These are phyloP conservation scores for Mus pahari DNA, from an alignment of 2,113 vertebrate genomes.

Conservation along the genomic window DNA sequence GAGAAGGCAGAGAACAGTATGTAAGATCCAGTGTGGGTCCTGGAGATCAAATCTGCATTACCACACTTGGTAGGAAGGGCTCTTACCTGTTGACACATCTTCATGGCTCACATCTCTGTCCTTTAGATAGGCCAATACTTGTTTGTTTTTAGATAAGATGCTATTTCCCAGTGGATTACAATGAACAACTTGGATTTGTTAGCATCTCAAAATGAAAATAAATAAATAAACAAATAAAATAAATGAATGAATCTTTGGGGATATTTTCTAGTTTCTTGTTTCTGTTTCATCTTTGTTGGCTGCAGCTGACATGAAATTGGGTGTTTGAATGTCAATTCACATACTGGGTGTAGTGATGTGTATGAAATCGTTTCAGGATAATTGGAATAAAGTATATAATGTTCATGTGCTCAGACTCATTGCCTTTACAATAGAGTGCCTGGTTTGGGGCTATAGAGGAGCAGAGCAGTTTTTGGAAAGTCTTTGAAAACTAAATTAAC, in stretches of 20 bases:
- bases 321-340: not conserved
- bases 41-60: no score
- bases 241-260: not conserved
- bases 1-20: not conserved
- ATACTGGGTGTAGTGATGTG: constrained; percentile 16
- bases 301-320: constrained; percentile 49
- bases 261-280: constrained; percentile 34
- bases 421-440: constrained; percentile 51
- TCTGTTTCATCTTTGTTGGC: constrained; percentile 39
- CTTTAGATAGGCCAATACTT: not conserved
- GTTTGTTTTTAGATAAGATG: not conserved
- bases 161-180: not conserved
- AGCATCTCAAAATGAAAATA: not conserved
- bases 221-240: not conserved
- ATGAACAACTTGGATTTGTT: not conserved
- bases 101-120: not conserved
- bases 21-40: no score
- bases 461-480: not conserved
- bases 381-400: constrained; percentile 38
- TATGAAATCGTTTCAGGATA: constrained; percentile 6
- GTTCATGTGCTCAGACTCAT: constrained; percentile 46
- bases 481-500: constrained; percentile 35
- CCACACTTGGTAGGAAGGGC: no score
- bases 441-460: not conserved
- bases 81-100: not conserved